Evolutionary conservation across 1,140 invertebrate genomes (phyloP), one percentile per base, ranked within the genome.

Genomic region (Sarcophaga peregrina): DNA sequence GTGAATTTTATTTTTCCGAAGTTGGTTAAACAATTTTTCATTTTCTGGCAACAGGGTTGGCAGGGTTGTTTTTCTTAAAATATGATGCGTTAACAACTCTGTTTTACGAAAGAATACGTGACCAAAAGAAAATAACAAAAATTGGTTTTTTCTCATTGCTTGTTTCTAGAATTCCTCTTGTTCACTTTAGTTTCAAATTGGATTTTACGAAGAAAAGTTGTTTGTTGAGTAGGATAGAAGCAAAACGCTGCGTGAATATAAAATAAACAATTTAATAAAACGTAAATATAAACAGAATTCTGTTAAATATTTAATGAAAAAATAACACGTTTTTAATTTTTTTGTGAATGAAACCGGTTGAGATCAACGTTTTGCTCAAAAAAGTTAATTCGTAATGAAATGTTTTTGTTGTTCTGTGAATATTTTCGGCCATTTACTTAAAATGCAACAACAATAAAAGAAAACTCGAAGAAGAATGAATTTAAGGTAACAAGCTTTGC

Each of bases 51-150:
- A 20, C 20, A 68, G n/a, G 9, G 20, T 25, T n/a, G n/a, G n/a
- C n/a, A 68, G 62, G 20, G 62, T 25, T 68, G 54, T 58, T 15
- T 58, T 58, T 58, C 15, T 5, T n/a, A 13, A n/a, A 20, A 7
- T 68, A 20, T 58, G 17, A 4, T 68, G 20, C 6, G 20, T 68
- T 58, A 68, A 68, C 62, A 68, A 68, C 62, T 20, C 62, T 68
- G 62, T 20, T 20, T 68, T 68, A 68, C 7, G 17, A 20, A 20
- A 17, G 62, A 68, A 68, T 20, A 68, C 62, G 62, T 68, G 62
- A 68, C 17, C 9, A 20, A 68, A 68, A 68, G n/a, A 62, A 62
- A 62, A 58, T 58, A 58, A 58, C 13, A 58, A 58, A 58, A 58
- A 15, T n/a, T 3, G 5, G n/a, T 7, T 58, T 58, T 58, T 68